These are phyloP conservation scores for Ptyas mucosa DNA, from an alignment of 2,113 vertebrate genomes.

Conservation along the genomic window DNA sequence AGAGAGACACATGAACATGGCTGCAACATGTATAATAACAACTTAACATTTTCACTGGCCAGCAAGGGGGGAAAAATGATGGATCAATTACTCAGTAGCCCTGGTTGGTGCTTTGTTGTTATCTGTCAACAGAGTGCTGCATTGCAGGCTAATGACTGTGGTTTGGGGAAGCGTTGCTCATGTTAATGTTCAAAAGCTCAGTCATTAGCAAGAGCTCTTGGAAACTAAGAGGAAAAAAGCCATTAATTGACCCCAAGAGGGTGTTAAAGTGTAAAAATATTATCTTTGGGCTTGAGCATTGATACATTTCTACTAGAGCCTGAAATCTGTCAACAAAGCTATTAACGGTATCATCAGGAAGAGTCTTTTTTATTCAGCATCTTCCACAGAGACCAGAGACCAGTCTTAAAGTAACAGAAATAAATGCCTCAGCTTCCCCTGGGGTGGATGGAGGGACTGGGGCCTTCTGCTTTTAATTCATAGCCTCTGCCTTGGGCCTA, in stretches of 20 bases:
- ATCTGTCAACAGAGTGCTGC: conserved; percentile 56
- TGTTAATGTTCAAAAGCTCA: conserved; percentile 36
- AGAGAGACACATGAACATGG: conserved; percentile 1
- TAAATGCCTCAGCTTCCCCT: neutral
- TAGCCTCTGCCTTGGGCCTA: neutral
- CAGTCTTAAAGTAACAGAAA: neutral
- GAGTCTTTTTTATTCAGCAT: conserved; percentile 32
- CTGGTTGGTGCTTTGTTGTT: conserved; percentile 55
- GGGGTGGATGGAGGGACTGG: neutral
- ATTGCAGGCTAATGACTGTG: conserved; percentile 53
- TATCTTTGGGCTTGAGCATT: conserved; percentile 38
- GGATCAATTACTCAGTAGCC: conserved; percentile 31
- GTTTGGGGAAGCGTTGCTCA: conserved; percentile 48
- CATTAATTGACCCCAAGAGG: conserved; percentile 42
- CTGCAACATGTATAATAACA: conserved; percentile 20
- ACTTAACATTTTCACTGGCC: conserved; percentile 4
- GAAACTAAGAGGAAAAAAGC: conserved; percentile 23
- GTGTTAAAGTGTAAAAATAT: conserved; percentile 40
- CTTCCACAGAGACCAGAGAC: conserved; percentile 25
- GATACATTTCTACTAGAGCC: conserved; percentile 32
- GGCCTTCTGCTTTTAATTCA: neutral
- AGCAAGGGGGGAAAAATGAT: conserved; percentile 27
- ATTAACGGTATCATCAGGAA: conserved; percentile 40
- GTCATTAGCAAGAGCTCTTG: conserved; percentile 22
- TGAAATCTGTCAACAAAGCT: conserved; percentile 32